These are phyloP conservation scores for Sebastes minor DNA, from an alignment of 2,797 vertebrate genomes.

Conservation along the genomic window DNA sequence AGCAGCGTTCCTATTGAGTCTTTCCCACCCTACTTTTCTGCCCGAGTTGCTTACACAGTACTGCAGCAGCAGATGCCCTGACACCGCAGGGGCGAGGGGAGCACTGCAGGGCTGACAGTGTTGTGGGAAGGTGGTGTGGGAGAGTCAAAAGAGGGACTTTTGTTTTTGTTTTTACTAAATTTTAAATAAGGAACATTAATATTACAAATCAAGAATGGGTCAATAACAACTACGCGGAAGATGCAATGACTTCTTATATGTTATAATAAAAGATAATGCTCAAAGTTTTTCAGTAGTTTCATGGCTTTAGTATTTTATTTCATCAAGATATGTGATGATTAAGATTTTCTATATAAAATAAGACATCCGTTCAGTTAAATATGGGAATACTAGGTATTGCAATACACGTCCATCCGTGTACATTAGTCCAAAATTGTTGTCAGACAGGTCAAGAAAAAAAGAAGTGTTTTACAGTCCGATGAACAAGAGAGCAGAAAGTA, in stretches of 20 bases:
- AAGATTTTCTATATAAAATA: too few relatives aligned
- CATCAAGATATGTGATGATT: too few relatives aligned
- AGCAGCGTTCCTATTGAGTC: slow-evolving; percentile 56
- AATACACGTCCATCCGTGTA: too few relatives aligned
- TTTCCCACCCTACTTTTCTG: slow-evolving; percentile 46
- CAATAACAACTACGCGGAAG: neutral
- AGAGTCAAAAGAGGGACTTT: neutral
- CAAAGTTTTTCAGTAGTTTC: too few relatives aligned
- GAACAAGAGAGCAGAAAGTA: too few relatives aligned
- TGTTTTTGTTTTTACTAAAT: neutral
- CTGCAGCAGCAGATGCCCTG: slow-evolving; percentile 56
- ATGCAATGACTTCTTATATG: neutral
- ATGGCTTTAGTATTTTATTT: too few relatives aligned
- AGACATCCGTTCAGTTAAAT: fast-evolving
- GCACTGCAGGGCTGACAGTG: slow-evolving; percentile 46
- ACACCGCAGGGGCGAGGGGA: slow-evolving; percentile 25
- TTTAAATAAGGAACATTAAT: neutral
- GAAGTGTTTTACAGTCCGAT: too few relatives aligned
- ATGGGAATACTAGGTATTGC: too few relatives aligned
- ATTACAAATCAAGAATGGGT: neutral
- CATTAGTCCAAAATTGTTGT: too few relatives aligned
- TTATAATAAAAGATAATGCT: too few relatives aligned
- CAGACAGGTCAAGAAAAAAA: too few relatives aligned
- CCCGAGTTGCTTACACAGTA: slow-evolving; percentile 27
- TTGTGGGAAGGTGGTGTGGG: neutral